Conservation (phyloP, 2,797 vertebrate genomes). For the Ptychobarbus kaznakovi region DNA sequence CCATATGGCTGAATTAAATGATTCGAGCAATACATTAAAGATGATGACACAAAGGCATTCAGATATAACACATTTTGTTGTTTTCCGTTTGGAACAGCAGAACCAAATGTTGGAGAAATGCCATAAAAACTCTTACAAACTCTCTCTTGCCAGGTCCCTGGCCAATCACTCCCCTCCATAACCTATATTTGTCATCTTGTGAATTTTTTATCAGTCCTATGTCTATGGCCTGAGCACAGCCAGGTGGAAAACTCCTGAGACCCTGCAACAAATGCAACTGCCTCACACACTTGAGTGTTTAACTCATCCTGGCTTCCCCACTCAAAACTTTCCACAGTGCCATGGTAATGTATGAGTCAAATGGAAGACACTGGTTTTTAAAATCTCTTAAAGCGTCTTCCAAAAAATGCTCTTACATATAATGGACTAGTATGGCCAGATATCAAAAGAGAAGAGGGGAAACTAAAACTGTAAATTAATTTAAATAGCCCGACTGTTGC, state of each 20-base stretch:
- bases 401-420: slow-evolving; percentile 27
- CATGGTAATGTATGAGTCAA: slow-evolving; percentile 30
- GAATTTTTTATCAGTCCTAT: slow-evolving; percentile 67
- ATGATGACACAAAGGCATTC: neutral
- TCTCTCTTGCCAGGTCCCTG: slow-evolving; percentile 11
- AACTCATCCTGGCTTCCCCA: slow-evolving; percentile 30
- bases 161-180: slow-evolving; percentile 56
- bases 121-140: neutral
- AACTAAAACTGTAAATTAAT: slow-evolving; percentile 69
- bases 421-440: slow-evolving; percentile 46
- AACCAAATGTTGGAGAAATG: neutral
- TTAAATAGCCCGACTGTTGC: slow-evolving; percentile 56
- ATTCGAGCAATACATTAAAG: slow-evolving; percentile 21
- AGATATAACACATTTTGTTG: neutral
- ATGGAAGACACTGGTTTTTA: slow-evolving; percentile 48
- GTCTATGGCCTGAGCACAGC: slow-evolving; percentile 60
- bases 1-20: slow-evolving; percentile 23
- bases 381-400: slow-evolving; percentile 49
- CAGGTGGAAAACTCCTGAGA: slow-evolving; percentile 58
- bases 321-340: slow-evolving; percentile 27
- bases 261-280: slow-evolving; percentile 56
- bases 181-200: slow-evolving; percentile 62
- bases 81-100: neutral
- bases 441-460: neutral
- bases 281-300: slow-evolving; percentile 49